Percentiles rank a stretch among this genome's conserved stretches.
phyloP scores from a whole-genome alignment of 2,888 invertebrate genomes.

The Altica lythri region DNA sequence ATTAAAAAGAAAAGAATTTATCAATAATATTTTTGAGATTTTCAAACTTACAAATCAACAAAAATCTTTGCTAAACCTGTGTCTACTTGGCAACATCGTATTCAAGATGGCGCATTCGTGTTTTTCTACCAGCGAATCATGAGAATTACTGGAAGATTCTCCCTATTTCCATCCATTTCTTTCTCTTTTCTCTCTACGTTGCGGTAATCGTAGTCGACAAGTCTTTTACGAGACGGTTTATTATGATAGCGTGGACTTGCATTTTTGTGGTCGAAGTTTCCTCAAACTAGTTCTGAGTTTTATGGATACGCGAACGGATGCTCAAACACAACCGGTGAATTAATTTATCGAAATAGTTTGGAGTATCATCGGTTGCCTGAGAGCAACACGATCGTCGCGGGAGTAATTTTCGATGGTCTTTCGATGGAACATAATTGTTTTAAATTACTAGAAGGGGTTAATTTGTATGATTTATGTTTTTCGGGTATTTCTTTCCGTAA shows the following conservation, averaged over 20 bases:
- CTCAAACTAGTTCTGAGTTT: constrained; percentile 21
- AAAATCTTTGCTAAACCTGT: too few relatives aligned
- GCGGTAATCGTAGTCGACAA: constrained; percentile 22
- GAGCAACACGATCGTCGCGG: not conserved
- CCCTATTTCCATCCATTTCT: constrained; percentile 4
- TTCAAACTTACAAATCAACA: too few relatives aligned
- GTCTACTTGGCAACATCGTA: not conserved
- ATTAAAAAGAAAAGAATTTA: too few relatives aligned
- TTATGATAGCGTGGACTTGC: constrained; percentile 21
- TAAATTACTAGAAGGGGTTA: not conserved
- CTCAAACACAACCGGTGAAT: constrained; percentile 18
- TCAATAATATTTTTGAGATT: too few relatives aligned
- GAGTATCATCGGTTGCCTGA: not conserved
- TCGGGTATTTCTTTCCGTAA: too few relatives aligned
- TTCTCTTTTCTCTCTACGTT: constrained; percentile 9
- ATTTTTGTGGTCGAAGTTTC: constrained; percentile 28
- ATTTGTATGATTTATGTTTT: too few relatives aligned
- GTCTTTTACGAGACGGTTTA: constrained; percentile 31
- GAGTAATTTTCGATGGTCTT: constrained; percentile 1
- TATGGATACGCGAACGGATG: constrained; percentile 18
- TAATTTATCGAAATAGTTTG: constrained; percentile 24
- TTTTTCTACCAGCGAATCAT: constrained; percentile 19
- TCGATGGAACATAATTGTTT: not conserved
- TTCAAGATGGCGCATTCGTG: constrained; percentile 20
- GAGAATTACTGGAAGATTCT: constrained; percentile 26